Evolutionary conservation across 2,113 vertebrate species (phyloP).

Genomic region (Cinclus mexicanus): DNA sequence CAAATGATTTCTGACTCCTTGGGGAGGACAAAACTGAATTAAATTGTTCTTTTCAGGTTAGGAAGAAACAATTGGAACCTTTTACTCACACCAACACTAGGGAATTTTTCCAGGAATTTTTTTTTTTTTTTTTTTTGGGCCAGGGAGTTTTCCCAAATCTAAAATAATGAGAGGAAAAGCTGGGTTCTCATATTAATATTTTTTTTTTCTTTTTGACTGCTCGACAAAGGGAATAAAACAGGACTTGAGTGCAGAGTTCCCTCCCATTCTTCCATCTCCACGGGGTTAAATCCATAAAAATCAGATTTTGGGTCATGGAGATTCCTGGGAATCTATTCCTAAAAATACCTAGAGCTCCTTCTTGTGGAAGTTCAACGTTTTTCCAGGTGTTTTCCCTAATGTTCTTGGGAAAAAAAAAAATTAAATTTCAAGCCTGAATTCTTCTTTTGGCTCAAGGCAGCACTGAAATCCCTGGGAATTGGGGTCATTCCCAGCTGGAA

Average conservation of each 20-base stretch:
- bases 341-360: neutral
- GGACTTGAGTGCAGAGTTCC: neutral
- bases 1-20: slow-evolving; percentile 46
- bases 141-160: slow-evolving; percentile 74
- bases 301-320: neutral
- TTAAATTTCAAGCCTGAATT: neutral
- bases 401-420: neutral
- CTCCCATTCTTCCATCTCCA: neutral
- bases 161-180: slow-evolving; percentile 74
- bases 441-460: neutral
- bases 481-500: neutral
- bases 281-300: neutral
- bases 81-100: slow-evolving; percentile 76
- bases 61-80: slow-evolving; percentile 65
- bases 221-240: neutral
- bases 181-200: slow-evolving; percentile 46
- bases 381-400: neutral
- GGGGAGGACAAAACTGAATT: slow-evolving; percentile 29
- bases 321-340: neutral
- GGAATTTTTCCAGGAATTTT: slow-evolving; percentile 64
- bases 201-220: neutral
- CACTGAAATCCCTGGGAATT: neutral
- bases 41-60: slow-evolving; percentile 17
- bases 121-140: neutral
- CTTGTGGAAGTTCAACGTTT: neutral